Evolutionary conservation across 2,113 vertebrate genomes (phyloP).

Genomic region (Microcebus griseorufus): DNA sequence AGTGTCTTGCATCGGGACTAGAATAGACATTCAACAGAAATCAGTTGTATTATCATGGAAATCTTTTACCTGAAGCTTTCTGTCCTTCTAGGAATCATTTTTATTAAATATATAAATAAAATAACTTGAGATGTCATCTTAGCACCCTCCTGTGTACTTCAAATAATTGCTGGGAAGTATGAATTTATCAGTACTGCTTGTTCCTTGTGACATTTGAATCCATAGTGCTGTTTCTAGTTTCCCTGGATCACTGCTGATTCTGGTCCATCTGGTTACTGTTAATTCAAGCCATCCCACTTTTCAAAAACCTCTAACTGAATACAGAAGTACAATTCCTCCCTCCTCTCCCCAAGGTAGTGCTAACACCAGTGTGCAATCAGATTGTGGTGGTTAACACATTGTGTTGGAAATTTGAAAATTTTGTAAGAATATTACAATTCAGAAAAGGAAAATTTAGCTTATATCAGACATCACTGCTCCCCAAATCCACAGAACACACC

Average conservation of each 20-base stretch:
- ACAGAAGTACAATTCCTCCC: background rate
- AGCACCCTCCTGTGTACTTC: background rate
- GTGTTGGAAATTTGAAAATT: background rate
- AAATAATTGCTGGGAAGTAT: background rate
- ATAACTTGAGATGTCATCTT: background rate
- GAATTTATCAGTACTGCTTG: background rate
- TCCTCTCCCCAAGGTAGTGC: background rate
- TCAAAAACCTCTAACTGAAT: background rate
- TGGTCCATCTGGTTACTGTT: background rate
- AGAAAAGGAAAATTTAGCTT: background rate
- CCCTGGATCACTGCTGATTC: background rate
- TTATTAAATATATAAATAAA: conserved; percentile 39
- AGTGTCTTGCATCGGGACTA: background rate
- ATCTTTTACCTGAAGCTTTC: background rate
- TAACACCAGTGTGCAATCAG: background rate
- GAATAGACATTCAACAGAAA: conserved; percentile 8
- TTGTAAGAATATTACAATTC: background rate
- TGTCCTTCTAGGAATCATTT: background rate
- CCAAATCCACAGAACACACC: background rate
- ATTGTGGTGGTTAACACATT: background rate
- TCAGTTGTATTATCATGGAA: background rate
- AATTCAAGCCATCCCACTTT: background rate
- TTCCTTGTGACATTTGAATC: background rate
- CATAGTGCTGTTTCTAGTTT: background rate
- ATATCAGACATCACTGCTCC: background rate